A percentile compares a stretch with the other conserved stretches of the same genome.
Conservation (phyloP, 2,888 invertebrate species). For the Lochmaea crataegi region DNA sequence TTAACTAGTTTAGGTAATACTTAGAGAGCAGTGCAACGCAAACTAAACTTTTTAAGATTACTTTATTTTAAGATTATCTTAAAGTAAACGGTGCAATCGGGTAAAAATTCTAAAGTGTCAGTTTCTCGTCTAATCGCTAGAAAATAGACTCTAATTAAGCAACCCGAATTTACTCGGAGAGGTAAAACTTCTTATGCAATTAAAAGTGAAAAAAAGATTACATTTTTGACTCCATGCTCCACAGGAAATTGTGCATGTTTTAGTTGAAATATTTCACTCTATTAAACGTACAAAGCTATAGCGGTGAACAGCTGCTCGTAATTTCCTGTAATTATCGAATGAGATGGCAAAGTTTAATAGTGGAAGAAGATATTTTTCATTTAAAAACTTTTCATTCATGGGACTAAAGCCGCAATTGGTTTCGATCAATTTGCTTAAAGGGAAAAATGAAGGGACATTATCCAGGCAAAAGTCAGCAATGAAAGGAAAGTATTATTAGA, state of each 20-base stretch:
- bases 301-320: not conserved
- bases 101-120: too few species aligned
- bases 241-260: not conserved
- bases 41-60: too few species aligned
- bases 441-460: conserved; percentile 28
- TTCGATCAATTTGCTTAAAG: conserved; percentile 26
- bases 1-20: too few species aligned
- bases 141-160: too few species aligned
- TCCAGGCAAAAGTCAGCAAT: conserved; percentile 19
- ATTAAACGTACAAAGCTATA: not conserved
- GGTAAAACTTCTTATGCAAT: not conserved
- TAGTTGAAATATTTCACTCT: not conserved
- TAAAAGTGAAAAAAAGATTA: not conserved
- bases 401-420: conserved; percentile 18
- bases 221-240: not conserved
- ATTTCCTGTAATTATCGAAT: not conserved
- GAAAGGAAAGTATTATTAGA: conserved; percentile 30
- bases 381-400: not conserved
- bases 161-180: too few species aligned
- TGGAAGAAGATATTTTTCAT: not conserved
- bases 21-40: too few species aligned
- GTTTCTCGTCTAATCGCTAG: too few species aligned
- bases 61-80: too few species aligned
- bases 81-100: too few species aligned
- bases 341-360: conserved; percentile 2